phyloP scores from a whole-genome alignment of 2,888 invertebrate genomes.

The Aphidoletes aphidimyza region DNA sequence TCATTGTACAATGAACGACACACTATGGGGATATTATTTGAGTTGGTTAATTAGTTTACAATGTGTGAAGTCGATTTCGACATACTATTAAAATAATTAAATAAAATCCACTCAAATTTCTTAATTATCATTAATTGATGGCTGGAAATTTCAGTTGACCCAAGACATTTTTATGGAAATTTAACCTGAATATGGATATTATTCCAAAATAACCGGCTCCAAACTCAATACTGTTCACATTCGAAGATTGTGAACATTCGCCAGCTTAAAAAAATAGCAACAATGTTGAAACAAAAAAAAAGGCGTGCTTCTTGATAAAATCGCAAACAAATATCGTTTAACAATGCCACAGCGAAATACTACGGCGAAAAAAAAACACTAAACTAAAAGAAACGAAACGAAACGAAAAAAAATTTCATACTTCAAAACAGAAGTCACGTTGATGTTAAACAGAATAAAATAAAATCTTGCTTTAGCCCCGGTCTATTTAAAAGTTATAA shows the following conservation, averaged over 20 bases:
- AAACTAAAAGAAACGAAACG: background rate
- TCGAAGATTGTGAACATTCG: too few species aligned
- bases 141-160: background rate
- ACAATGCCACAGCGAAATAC: background rate
- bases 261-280: slow-evolving; percentile 13
- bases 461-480: background rate
- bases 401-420: background rate
- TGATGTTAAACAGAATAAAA: background rate
- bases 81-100: background rate
- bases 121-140: slow-evolving; percentile 20
- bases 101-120: background rate
- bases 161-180: background rate
- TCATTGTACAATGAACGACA: slow-evolving; percentile 45
- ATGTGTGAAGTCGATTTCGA: background rate
- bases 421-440: background rate
- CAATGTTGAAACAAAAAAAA: background rate
- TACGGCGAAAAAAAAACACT: background rate
- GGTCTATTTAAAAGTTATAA: too few species aligned
- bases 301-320: background rate
- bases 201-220: too few species aligned
- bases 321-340: background rate
- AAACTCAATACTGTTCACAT: too few species aligned
- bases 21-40: background rate
- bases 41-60: background rate
- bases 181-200: too few species aligned